Conservation (phyloP, 2,797 vertebrate genomes). For the Urophycis tenuis region DNA sequence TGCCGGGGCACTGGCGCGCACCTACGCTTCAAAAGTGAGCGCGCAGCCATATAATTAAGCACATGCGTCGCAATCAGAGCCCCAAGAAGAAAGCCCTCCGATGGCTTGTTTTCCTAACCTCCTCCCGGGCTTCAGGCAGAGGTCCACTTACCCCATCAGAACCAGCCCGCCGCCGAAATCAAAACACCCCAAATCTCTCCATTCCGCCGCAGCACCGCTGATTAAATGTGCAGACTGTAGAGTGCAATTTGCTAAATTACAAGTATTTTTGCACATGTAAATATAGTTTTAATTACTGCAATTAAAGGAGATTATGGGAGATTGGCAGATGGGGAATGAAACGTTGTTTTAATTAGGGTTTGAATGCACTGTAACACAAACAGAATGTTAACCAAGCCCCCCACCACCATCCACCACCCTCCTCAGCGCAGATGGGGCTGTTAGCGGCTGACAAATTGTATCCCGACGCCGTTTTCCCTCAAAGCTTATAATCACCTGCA, state of each 20-base stretch:
- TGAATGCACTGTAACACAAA: slow-evolving; percentile 99
- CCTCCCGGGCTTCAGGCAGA: slow-evolving; percentile 85
- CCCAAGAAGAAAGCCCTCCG: slow-evolving; percentile 82
- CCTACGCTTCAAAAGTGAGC: slow-evolving; percentile 57
- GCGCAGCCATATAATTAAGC: slow-evolving; percentile 87
- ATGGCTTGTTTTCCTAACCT: slow-evolving; percentile 92
- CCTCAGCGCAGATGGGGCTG: slow-evolving; percentile 88
- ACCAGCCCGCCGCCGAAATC: slow-evolving; percentile 88
- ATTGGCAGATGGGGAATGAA: slow-evolving; percentile 99
- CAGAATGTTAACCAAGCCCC: slow-evolving; percentile 86
- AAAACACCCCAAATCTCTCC: slow-evolving; percentile 97
- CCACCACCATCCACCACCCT: slow-evolving; percentile 45
- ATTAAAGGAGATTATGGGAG: slow-evolving; percentile 99
- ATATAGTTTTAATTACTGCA: slow-evolving; percentile 99
- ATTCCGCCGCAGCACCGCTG: slow-evolving; percentile 93
- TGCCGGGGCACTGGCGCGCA: slow-evolving; percentile 30
- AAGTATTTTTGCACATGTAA: slow-evolving; percentile 99
- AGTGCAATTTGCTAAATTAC: slow-evolving; percentile 99
- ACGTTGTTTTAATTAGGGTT: slow-evolving; percentile 99
- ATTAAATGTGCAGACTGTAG: slow-evolving; percentile 98
- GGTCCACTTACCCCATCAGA: slow-evolving; percentile 97
- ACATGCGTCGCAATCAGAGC: slow-evolving; percentile 86
- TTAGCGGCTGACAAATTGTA: slow-evolving; percentile 81
- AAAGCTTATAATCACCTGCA: slow-evolving; percentile 73
- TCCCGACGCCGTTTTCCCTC: slow-evolving; percentile 69